Base-by-base conservation (phyloP, 2,113 vertebrate species). In the Ochotona curzoniae region DNA sequence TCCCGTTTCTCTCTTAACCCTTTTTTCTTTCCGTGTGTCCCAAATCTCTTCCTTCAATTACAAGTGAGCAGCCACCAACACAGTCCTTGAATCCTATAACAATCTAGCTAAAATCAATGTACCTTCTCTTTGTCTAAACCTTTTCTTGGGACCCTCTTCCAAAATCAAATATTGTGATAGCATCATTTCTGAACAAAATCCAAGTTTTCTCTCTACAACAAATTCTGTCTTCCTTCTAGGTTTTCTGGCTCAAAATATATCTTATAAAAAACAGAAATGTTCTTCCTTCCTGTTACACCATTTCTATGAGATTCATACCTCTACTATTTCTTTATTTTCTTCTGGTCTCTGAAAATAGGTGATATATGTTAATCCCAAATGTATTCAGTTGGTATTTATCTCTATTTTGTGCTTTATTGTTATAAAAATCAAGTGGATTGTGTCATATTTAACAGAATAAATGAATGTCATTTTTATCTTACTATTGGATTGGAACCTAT, bases 201-300 rank as follows among this genome's bases (percentile, higher is more conserved):
- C 69, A 95, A 73, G 6, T 83, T 96, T 96, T 84, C 61, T 91
- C 23, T 35, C 12, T 84, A 70, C 81, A 73, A 93, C 54, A 83
- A 91, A 84, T 87, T 54, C 73, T 80, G 49, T 23, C 32, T 87
- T 94, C 49, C 28, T 87, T 32, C n/a, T 93, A 60, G 80, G 76
- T 92, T 94, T 95, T 30, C 86, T 94, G 83, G 86, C 66, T 94
- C 86, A 90, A 69, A 96, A 88, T 89, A 51, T 5, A 83, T 66
- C 57, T 60, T 70, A 67, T 80, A 88, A 88, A 89, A 93, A 96
- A 96, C 94, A 83, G 87, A 87, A 78, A 17, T 84, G 78, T 83
- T 92, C 70, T 87, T 89, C 64, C 82, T 94, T 94, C 80, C 76
- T 87, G 57, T 84, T 84, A 89, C 60, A 80, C 93, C 87, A 91